Evolutionary conservation across 2,888 invertebrate genomes (phyloP), one percentile per base, ranked within the genome.

Genomic region (Pogonocherus hispidulus): DNA sequence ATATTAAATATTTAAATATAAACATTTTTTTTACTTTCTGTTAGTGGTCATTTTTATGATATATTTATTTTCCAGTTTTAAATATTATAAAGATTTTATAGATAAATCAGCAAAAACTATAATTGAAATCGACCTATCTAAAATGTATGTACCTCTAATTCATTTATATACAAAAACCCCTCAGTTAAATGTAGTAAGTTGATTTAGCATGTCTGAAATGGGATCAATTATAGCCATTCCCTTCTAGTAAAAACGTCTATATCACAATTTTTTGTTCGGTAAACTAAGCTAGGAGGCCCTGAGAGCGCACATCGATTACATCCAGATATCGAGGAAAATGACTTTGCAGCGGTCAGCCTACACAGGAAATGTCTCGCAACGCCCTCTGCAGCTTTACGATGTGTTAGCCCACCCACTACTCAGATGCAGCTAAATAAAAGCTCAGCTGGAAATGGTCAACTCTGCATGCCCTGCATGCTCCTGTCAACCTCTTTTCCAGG

Each of bases 381-480:
- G 67, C 67, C 67, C 67, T 67, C 66, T 70, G 70, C 66, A 67
- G 63, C 67, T 70, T 75, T 74, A 75, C 70, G 72, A 71, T 66
- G 65, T 72, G 69, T 71, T 71, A 59, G 67, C 64, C 70, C 74
- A 63, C 75, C 72, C 69, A 68, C 72, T 66, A 70, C 57, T 63
- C 57, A 35, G 59, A 69, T 67, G 71, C 69, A 67, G 54, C 65
- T 46, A 54, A 67, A 70, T 70, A 64, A 73, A 73, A 70, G 69
- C 70, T 63, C 72, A 69, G 69, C 70, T 69, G 67, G 70, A 73
- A 69, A 66, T 64, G 72, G 70, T 70, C 63, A 69, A 55, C 65
- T 64, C 64, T 59, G 64, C 68, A 70, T 70, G 59, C 57, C 52
- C 66, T 60, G 70, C 67, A 70, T 59, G 63, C 63, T 47, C 52